Evolutionary conservation across 2,888 invertebrate species (phyloP), one percentile per base, ranked within the genome.

Genomic region (Eupithecia dodoneata): DNA sequence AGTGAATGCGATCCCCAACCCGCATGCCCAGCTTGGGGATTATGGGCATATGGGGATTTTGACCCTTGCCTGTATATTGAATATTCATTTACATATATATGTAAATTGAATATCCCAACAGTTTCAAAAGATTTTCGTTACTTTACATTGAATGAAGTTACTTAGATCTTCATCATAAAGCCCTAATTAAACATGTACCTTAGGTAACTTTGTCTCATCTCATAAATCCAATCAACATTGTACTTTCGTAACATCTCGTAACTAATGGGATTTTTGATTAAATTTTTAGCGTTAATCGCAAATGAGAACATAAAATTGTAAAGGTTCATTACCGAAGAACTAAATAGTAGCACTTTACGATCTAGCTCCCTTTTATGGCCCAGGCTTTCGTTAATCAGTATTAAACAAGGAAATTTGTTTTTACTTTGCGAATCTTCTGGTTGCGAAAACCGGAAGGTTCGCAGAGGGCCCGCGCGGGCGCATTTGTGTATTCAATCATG

Each of bases 311-410:
- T 47, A 47, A 70, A 47, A 70, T 70, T 13, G 47, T 47, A 45
- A 45, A 47, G 69, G 45, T 71, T 66, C 66, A 66, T 66, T 66
- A 66, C 15, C 42, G 42, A 42, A 42, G 66, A 42, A 66, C 66
- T 66, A 42, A 66, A 42, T 66, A 42, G 66, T 66, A 15, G 66
- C 42, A 42, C 7, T 66, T 66, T 42, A 66, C 66, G 66, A 66
- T 66, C 63, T 12, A 63, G 4, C 18, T 59, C 59, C n/a, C 7
- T 12, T 63, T 63, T 63, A 63, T 30, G 18, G 30, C 10, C 13
- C 63, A 3, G 4, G 10, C 63, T 63, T 63, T 63, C 18, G 4
- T 63, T 18, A 59, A 55, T 55, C 55, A 55, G 18, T 59, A 59
- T 59, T n/a, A n/a, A 18, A 18, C 3, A n/a, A 59, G 63, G 10